These are phyloP conservation scores for Tapirus terrestris DNA, from an alignment of 2,113 vertebrate species.

Conservation along the genomic window DNA sequence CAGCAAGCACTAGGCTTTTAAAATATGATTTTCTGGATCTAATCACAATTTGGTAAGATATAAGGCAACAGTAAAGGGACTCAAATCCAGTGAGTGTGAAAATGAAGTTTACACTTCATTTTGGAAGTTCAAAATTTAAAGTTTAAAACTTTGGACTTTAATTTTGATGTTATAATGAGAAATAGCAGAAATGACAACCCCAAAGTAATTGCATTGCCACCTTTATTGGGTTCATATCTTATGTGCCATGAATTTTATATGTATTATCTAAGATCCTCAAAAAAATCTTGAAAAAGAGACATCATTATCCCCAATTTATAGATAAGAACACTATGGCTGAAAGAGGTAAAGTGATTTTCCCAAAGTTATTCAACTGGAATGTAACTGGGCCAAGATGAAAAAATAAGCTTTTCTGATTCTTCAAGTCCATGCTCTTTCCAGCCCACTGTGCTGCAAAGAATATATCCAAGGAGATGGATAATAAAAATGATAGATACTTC, in stretches of 20 bases:
- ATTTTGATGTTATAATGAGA: neutral
- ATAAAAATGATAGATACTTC: conserved; percentile 5
- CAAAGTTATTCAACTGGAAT: neutral
- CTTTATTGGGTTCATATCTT: neutral
- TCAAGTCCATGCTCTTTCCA: neutral
- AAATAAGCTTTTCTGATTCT: neutral
- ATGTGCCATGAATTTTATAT: neutral
- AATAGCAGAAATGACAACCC: neutral
- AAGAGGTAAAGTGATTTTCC: neutral
- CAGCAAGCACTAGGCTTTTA: fast-evolving
- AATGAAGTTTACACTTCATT: conserved; percentile 28
- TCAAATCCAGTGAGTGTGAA: neutral
- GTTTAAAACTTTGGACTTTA: neutral
- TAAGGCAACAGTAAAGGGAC: neutral
- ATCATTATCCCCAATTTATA: neutral
- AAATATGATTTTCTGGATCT: neutral
- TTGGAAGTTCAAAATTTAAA: neutral
- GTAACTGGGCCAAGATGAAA: neutral
- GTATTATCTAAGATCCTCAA: neutral
- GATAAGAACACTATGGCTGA: neutral
- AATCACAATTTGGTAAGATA: neutral
- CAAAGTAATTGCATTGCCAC: neutral
- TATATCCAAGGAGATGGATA: neutral
- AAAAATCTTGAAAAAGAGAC: conserved; percentile 13
- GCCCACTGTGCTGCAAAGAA: neutral